These are phyloP conservation scores for Oceanodroma leucorhoa DNA, from an alignment of 2,797 vertebrate species.

Conservation along the genomic window DNA sequence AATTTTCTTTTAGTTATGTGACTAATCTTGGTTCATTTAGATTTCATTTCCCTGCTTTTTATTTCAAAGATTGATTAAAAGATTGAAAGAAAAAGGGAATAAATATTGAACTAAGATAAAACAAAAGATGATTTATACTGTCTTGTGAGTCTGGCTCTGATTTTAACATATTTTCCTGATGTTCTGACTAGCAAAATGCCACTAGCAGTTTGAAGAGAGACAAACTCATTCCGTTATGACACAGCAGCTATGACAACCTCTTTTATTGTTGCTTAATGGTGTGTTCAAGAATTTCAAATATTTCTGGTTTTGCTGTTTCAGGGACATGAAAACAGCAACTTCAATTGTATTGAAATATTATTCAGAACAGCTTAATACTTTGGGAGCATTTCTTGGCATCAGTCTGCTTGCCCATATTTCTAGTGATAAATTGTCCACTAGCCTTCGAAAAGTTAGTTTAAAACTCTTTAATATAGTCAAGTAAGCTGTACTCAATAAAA, in stretches of 20 bases:
- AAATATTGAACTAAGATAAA: conserved; percentile 20
- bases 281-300: conserved; percentile 55
- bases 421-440: background rate
- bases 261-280: conserved; percentile 54
- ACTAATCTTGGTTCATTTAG: background rate
- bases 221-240: conserved; percentile 24
- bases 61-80: background rate
- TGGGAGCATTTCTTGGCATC: conserved; percentile 26
- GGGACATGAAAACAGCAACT: conserved; percentile 36
- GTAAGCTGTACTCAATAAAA: background rate
- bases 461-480: background rate
- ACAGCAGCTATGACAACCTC: conserved; percentile 61
- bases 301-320: conserved; percentile 57
- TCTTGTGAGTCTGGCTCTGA: background rate
- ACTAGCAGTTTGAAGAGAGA: conserved; percentile 15
- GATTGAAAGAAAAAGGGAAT: background rate
- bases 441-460: background rate
- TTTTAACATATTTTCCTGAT: conserved; percentile 39
- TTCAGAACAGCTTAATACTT: conserved; percentile 25
- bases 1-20: background rate
- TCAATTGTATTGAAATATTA: conserved; percentile 37
- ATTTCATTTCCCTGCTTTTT: background rate
- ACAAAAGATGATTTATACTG: background rate
- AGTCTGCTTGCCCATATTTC: background rate
- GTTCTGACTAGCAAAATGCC: conserved; percentile 43